phyloP scores from a whole-genome alignment of 2,113 vertebrate species.

The Madoqua kirkii region DNA sequence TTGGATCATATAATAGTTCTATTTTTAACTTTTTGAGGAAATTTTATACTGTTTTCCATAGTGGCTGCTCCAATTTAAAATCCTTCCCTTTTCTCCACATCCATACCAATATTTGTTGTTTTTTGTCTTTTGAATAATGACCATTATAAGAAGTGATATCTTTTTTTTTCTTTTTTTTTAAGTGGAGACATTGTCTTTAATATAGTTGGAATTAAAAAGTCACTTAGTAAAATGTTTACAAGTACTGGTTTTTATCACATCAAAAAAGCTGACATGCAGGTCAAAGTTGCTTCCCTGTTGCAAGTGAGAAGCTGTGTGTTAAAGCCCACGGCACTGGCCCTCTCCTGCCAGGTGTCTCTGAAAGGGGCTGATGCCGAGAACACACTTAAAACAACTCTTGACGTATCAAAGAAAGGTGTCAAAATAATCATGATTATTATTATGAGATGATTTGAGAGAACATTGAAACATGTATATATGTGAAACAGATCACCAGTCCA shows the following conservation, averaged over 20 bases:
- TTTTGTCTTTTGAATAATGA: background rate
- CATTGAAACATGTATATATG: background rate
- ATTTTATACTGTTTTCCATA: background rate
- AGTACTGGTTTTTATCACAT: constrained; percentile 74
- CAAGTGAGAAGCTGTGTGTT: constrained; percentile 65
- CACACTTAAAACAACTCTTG: constrained; percentile 60
- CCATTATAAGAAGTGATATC: background rate
- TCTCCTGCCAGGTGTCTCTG: constrained; percentile 23
- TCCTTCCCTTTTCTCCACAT: background rate
- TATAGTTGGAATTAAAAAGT: constrained; percentile 83
- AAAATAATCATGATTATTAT: constrained; percentile 54
- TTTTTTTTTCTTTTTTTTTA: background rate
- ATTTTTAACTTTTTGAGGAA: background rate
- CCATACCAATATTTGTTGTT: background rate
- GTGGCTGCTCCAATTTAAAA: background rate
- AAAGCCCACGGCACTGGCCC: constrained; percentile 55
- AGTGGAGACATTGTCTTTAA: constrained; percentile 78
- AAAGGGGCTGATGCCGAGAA: constrained; percentile 44
- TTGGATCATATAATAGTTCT: background rate
- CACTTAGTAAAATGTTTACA: constrained; percentile 77
- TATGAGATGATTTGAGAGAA: background rate
- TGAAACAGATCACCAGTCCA: background rate
- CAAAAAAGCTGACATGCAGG: constrained; percentile 78
- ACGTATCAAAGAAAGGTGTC: constrained; percentile 74
- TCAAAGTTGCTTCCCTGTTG: constrained; percentile 54